Evolutionary conservation across 2,797 vertebrate genomes (phyloP), one percentile per base, ranked within the genome.

Genomic region (Gymnothorax javanicus): DNA sequence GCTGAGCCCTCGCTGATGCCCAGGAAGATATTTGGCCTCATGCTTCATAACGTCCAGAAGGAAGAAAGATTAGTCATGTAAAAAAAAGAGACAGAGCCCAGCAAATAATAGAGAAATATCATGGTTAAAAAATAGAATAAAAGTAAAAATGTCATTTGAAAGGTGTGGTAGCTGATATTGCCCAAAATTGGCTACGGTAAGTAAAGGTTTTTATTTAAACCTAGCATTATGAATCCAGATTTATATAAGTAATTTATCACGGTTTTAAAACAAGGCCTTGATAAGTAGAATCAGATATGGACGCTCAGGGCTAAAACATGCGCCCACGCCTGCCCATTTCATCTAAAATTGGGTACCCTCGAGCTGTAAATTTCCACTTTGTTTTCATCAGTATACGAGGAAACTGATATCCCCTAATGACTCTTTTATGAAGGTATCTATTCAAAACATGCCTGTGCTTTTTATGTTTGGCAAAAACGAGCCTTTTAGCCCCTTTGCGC

Each of bases 1-100:
- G 98, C 98, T 0, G 98, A 98, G 59, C 98, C 98, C 82, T 99
- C 98, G 0, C 97, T 98, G 91, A 98, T 96, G 0, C 98, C 98
- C 92, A 99, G 93, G 91, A 98, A 99, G 92, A 99, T 98, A 90
- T 99, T 99, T 84, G 98, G 98, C 81, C 97, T 91, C 96, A 99
- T 98, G 93, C 98, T 99, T 94, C 71, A 56, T 84, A 85, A 86
- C 11, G 33, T 17, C 84, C 20, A 33, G 4, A n/a, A 12, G 15
- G 50, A 15, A 81, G n/a, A 3, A n/a, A 9, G 52, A 81, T 81
- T 81, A 2, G 7, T 81, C 52, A 56, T n/a, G 20, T 79, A 79
- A 17, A 56, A 15, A 9, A 56, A 20, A 54, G 4, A 81, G 7
- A 13, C 75, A 15, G 7, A 52, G 13, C 8, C 17, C 43, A 75